Percentiles rank a stretch among this genome's conserved stretches.
Conservation (phyloP, 2,113 vertebrate species). For the Catharus minimus region DNA sequence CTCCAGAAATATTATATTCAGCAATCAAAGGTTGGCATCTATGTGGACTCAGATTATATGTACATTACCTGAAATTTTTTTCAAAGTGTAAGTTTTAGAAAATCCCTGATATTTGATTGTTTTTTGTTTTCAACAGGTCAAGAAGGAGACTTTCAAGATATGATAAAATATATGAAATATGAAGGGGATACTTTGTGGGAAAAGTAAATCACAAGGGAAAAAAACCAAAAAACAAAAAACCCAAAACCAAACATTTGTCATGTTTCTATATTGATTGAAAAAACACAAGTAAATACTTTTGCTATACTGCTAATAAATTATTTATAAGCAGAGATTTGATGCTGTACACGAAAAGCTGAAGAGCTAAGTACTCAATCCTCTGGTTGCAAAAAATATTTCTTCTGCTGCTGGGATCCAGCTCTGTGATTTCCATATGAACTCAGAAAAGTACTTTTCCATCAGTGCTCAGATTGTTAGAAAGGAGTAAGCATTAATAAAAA, state of each 20-base stretch:
- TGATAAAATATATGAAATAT: not conserved
- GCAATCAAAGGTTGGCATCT: not conserved
- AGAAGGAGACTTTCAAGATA: not conserved
- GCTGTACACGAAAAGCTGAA: not conserved
- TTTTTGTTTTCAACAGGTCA: not conserved
- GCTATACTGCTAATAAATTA: constrained; percentile 17
- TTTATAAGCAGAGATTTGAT: constrained; percentile 13
- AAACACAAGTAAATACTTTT: constrained; percentile 8
- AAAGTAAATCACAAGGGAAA: not conserved
- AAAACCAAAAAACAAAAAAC: not conserved
- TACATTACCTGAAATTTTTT: not conserved
- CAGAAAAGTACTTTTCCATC: not conserved
- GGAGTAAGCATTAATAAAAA: not conserved
- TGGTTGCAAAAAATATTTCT: not conserved
- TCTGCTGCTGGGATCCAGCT: not conserved
- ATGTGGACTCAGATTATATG: not conserved
- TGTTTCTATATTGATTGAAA: not conserved
- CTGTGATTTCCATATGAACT: constrained; percentile 22
- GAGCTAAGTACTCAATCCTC: not conserved
- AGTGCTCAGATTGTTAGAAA: not conserved
- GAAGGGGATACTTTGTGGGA: not conserved
- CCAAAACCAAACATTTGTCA: not conserved
- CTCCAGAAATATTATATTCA: not conserved
- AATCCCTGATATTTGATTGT: not conserved
- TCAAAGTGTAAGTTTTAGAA: not conserved